A percentile compares a stretch with the other conserved stretches of the same genome.
Conservation (phyloP, 2,113 vertebrate genomes). For the Erythrocebus patas region DNA sequence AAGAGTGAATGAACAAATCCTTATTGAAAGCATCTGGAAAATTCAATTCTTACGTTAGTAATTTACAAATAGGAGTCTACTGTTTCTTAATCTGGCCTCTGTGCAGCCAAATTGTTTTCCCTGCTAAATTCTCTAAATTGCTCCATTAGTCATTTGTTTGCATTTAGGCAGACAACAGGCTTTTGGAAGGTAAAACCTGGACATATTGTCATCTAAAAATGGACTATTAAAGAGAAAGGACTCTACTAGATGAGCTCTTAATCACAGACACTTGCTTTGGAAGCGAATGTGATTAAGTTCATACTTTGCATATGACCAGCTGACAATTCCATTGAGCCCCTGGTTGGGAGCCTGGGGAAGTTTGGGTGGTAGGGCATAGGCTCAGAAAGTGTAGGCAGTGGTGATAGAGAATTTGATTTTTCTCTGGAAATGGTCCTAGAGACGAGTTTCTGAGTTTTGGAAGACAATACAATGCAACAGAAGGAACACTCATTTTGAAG, state of each 20-base stretch:
- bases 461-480: not conserved
- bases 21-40: conserved; percentile 16
- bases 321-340: not conserved
- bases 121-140: not conserved
- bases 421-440: not conserved
- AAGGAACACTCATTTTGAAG: not conserved
- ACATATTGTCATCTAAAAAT: not conserved
- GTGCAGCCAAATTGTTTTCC: not conserved
- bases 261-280: not conserved
- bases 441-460: not conserved
- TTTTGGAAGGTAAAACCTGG: not conserved
- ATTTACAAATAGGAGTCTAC: not conserved
- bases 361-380: not conserved
- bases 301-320: not conserved
- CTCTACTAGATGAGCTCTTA: not conserved
- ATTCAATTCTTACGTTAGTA: not conserved
- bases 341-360: not conserved
- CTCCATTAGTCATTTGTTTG: not conserved
- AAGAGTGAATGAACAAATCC: not conserved
- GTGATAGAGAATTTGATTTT: not conserved
- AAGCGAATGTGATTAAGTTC: not conserved
- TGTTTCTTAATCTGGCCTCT: not conserved
- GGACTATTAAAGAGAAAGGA: not conserved
- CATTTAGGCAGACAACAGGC: not conserved
- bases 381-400: not conserved